These are phyloP conservation scores for Lepidurus packardi DNA, from an alignment of 1,140 invertebrate genomes.

Conservation along the genomic window DNA sequence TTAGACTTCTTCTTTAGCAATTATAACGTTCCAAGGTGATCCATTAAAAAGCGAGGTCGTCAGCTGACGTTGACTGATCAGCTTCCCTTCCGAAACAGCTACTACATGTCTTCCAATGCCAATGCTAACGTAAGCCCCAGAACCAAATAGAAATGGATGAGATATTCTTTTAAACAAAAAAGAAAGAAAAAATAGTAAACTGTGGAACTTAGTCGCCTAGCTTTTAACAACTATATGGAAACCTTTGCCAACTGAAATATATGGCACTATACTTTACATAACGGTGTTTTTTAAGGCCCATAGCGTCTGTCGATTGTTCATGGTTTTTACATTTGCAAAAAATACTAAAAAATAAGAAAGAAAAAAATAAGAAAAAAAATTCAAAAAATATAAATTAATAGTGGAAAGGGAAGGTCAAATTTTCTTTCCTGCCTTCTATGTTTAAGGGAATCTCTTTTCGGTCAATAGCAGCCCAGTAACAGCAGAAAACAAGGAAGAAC, in stretches of 20 bases:
- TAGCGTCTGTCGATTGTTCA: too few species aligned
- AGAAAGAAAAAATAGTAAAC: too few species aligned
- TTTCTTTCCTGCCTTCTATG: background rate
- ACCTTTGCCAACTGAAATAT: too few species aligned
- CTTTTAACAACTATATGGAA: too few species aligned
- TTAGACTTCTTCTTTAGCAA: background rate
- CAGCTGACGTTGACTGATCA: constrained; percentile 13
- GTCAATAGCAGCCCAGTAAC: background rate
- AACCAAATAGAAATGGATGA: background rate
- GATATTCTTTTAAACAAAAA: background rate
- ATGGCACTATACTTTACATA: too few species aligned
- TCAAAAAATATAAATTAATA: background rate
- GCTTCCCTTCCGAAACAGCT: background rate
- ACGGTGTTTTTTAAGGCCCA: too few species aligned
- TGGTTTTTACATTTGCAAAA: too few species aligned
- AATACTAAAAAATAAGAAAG: too few species aligned
- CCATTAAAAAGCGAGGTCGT: background rate
- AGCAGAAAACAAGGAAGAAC: background rate
- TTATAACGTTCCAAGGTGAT: background rate
- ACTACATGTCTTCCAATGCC: background rate
- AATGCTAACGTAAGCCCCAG: background rate
- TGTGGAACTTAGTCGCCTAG: too few species aligned
- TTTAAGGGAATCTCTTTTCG: background rate
- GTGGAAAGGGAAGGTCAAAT: background rate
- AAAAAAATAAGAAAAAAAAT: background rate